Base-by-base conservation (phyloP, 2,797 vertebrate genomes). In the Lepilemur ruficaudatus region DNA sequence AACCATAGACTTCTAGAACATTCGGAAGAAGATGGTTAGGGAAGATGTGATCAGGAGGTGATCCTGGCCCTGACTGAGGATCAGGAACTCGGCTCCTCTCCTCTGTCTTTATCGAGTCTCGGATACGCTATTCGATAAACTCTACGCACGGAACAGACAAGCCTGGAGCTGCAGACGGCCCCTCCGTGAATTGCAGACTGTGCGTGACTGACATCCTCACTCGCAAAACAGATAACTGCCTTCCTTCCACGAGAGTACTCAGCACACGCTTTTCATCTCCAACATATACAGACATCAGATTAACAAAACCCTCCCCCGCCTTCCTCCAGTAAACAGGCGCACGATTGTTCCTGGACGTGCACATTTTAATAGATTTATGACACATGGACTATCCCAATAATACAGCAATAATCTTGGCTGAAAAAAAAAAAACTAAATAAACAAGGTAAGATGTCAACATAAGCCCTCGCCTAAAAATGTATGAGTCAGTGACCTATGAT, bases 351-450 rank as follows among this genome's bases (percentile, higher is more conserved):
- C 61, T 93, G 43, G 32, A 52, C 20, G 20, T 55, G 48, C 22
- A 43, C 73, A 93, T 94, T 82, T 94, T 89, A 95, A 94, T 46
- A 86, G 46, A 48, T 92, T 81, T 41, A 48, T 70, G 75, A 63
- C 8, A 46, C 81, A 63, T 5, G 25, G 13, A 61, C 14, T 43
- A 43, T 96, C n/a, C 76, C 82, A 93, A 50, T 78, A 94, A 80
- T 25, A 87, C 48, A 8, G 70, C 35, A 95, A 59, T 52, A 63
- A 83, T 55, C 65, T 59, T 87, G 41, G 67, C 23, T 73, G n/a
- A 48, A 22, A 52, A 52, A 20, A 7, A 63, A 80, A 89, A 81
- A 52, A 48, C 61, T 48, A 89, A 92, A 73, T 12, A 72, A 94
- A 89, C 55, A 83, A 84, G 35, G 20, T 52, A 89, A 57, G 9